phyloP scores from a whole-genome alignment of 1,140 invertebrate genomes.

The Solen grandis region DNA sequence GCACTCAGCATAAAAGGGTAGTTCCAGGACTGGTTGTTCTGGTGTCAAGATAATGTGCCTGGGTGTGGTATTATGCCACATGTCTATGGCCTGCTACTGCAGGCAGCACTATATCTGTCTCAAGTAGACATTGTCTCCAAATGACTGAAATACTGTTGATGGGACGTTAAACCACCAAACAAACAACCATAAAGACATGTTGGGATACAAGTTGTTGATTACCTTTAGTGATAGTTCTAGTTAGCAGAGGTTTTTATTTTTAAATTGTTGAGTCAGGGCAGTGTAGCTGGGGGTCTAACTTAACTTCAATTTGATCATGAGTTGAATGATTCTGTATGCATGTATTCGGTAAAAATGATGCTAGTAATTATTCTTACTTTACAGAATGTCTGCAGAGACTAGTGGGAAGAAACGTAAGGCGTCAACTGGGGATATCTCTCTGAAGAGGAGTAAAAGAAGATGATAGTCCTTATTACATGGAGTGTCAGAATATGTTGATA shows the following conservation, averaged over 20 bases:
- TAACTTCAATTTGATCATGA: background rate
- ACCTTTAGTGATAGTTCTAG: no score
- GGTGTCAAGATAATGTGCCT: background rate
- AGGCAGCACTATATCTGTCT: background rate
- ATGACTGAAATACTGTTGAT: background rate
- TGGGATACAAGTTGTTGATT: no score
- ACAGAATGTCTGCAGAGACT: constrained; percentile 5
- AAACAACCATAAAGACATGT: no score
- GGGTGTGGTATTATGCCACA: background rate
- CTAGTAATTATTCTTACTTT: background rate
- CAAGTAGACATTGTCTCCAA: background rate
- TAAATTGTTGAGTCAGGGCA: no score
- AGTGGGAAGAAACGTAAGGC: constrained; percentile 19
- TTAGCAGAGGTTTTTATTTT: no score
- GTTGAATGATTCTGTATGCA: background rate
- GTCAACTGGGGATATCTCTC: constrained; percentile 8
- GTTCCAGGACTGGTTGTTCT: background rate
- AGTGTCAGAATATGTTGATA: no score
- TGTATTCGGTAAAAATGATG: background rate
- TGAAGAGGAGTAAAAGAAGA: constrained; percentile 22
- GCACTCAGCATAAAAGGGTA: background rate
- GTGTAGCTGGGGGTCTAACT: no score
- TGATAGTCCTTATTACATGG: no score
- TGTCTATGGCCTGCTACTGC: background rate
- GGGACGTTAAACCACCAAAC: background rate